Evolutionary conservation across 2,797 vertebrate species (phyloP).

Genomic region (Vipera ursinii): DNA sequence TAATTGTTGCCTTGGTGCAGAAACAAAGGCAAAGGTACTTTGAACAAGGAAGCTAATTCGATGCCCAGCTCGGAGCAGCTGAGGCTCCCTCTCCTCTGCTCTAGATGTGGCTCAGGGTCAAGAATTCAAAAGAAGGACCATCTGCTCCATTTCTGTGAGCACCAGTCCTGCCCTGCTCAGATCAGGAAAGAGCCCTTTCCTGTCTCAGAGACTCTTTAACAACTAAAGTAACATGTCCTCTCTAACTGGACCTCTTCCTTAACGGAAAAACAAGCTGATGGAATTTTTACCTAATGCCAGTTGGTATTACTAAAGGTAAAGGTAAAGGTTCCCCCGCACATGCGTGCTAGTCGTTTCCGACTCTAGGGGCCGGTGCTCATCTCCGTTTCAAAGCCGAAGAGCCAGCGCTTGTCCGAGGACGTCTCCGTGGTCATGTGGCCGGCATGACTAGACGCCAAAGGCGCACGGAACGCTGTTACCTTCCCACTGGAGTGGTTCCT

Average conservation of each 20-base stretch:
- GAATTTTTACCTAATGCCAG: neutral
- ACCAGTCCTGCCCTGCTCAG: neutral
- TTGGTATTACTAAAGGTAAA: neutral
- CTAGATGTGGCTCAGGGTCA: neutral
- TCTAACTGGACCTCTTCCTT: neutral
- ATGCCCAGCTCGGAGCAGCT: conserved; percentile 11
- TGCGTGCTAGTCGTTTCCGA: too few relatives aligned
- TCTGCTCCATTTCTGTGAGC: conserved; percentile 1
- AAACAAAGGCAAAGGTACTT: neutral
- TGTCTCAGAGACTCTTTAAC: neutral
- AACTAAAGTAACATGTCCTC: neutral
- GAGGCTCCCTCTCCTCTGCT: neutral
- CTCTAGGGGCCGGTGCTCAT: too few relatives aligned
- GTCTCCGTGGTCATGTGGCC: too few relatives aligned
- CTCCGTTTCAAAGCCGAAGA: too few relatives aligned
- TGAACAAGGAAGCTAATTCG: conserved; percentile 7
- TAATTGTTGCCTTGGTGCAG: neutral
- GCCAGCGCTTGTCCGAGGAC: too few relatives aligned
- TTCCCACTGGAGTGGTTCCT: too few relatives aligned
- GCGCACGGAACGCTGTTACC: too few relatives aligned
- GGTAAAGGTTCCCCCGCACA: too few relatives aligned
- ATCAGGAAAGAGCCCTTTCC: neutral
- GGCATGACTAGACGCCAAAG: too few relatives aligned
- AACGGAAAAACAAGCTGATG: neutral
- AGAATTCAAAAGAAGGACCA: neutral